These are phyloP conservation scores for Rhea pennata DNA, from an alignment of 2,113 vertebrate genomes.

Conservation along the genomic window DNA sequence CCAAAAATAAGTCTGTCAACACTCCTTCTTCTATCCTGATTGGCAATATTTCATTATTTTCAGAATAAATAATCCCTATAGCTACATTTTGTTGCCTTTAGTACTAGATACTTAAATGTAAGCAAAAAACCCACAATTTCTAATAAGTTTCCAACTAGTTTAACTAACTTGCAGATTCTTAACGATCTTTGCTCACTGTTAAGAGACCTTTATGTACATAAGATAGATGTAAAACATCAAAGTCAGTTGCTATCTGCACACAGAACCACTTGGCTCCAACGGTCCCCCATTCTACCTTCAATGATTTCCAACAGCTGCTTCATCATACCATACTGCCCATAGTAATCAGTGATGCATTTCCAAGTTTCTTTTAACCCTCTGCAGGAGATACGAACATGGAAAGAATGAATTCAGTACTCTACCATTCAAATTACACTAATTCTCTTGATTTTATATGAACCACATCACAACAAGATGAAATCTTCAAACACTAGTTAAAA, in stretches of 20 bases:
- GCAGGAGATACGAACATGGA: background rate
- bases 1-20: constrained; percentile 52
- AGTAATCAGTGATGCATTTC: background rate
- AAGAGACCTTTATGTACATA: background rate
- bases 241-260: background rate
- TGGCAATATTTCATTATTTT: constrained; percentile 14
- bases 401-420: background rate
- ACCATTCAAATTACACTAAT: background rate
- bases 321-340: background rate
- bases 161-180: background rate
- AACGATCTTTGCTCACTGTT: background rate
- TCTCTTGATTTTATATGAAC: background rate
- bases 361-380: background rate
- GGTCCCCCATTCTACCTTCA: background rate
- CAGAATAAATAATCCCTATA: constrained; percentile 57
- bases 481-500: background rate
- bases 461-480: background rate
- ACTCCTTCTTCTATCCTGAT: constrained; percentile 36
- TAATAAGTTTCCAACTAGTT: background rate
- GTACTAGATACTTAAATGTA: constrained; percentile 7
- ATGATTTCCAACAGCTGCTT: background rate
- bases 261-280: background rate
- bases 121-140: background rate
- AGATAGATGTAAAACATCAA: background rate
- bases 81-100: background rate